Base-by-base conservation (phyloP, 2,797 vertebrate genomes). In the Pantherophis vulpinus region DNA sequence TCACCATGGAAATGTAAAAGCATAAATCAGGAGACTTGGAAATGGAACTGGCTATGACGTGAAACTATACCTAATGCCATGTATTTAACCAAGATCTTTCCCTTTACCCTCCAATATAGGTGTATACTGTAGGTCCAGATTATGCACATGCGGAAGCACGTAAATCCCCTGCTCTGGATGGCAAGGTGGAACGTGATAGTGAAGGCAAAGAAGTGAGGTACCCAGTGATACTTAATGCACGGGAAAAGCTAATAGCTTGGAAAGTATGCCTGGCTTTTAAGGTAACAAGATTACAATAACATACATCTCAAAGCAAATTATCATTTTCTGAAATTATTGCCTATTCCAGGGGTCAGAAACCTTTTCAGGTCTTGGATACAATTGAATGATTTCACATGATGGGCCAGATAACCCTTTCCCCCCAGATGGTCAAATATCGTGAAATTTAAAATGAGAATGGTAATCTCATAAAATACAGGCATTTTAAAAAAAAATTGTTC, bases 231-330 rank as follows among this genome's bases (percentile, higher is more conserved):
- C 98, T 99, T 90, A 99, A 99, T 91, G 98, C 98, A 92, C 97
- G 98, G 92, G 98, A 99, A 96, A 99, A 99, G 94, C 97, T 99
- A 95, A 98, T 99, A 90, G 98, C 98, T 86, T 99, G 98, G 98
- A 99, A 98, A 98, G 98, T 99, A 87, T 99, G 98, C 95, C 98
- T 98, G 93, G 98, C 98, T 88, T 99, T 99, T 97, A 99, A 99
- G 98, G 98, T 99, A 97, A 98, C 93, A 90, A 63, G 54, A 92
- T 91, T 86, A 70, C 90, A 90, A 12, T 91, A 90, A 54, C 92
- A 92, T 94, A 93, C 94, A 91, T 94, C 55, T 92, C 94, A 93
- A 92, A 70, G 42, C 25, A 79, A 91, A 90, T 93, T 94, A 61
- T 87, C 87, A 88, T 91, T 91, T 61, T 14, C 0, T 96, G 59